Conservation (phyloP, 2,888 invertebrate species). For the Lasioglossum lativentre region DNA sequence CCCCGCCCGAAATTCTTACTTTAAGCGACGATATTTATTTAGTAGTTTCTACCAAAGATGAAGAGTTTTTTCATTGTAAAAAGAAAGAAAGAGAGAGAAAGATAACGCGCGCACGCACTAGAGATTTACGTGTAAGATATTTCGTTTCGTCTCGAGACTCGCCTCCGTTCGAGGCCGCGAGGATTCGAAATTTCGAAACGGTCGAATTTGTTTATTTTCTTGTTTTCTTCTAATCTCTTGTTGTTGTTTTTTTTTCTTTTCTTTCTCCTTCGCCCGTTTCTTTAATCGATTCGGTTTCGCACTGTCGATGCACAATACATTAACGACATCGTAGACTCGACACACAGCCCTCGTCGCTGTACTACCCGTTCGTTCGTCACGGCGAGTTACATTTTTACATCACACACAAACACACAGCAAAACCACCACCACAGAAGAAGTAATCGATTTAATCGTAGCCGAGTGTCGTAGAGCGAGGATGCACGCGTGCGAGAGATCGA, state of each 20-base stretch:
- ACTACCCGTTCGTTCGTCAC: conserved; percentile 63
- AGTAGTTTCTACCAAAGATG: conserved; percentile 84
- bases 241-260: conserved; percentile 3
- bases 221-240: background rate
- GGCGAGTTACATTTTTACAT: conserved; percentile 76
- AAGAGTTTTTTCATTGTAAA: conserved; percentile 78
- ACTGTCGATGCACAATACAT: conserved; percentile 58
- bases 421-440: background rate
- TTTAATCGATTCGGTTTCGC: conserved; percentile 27
- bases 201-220: conserved; percentile 24
- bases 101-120: conserved; percentile 51
- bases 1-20: conserved; percentile 62
- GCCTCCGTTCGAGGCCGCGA: conserved; percentile 16
- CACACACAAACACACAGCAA: conserved; percentile 65
- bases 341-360: conserved; percentile 52
- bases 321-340: conserved; percentile 71
- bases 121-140: conserved; percentile 73
- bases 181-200: conserved; percentile 21
- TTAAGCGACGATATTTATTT: conserved; percentile 83
- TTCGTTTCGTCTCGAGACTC: conserved; percentile 48
- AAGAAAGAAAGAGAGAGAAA: conserved; percentile 61
- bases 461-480: conserved; percentile 64
- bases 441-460: conserved; percentile 66
- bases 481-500: conserved; percentile 43
- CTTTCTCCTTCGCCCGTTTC: conserved; percentile 25